Percentiles rank a stretch among this genome's conserved stretches.
Conservation (phyloP, 2,113 vertebrate genomes). For the Oreochromis spilurus region DNA sequence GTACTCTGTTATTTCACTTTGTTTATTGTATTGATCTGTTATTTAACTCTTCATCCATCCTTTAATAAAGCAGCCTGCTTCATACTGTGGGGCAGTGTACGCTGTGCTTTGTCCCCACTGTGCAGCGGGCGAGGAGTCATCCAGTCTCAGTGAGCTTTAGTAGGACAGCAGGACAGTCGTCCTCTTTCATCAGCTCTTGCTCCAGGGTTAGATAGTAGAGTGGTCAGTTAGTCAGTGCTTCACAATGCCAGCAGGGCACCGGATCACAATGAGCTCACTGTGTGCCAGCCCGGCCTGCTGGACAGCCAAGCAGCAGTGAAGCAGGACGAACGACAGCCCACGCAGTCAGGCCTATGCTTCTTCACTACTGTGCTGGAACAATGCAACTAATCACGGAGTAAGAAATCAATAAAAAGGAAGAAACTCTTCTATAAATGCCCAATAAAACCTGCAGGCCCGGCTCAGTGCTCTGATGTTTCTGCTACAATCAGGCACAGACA, state of each 20-base stretch:
- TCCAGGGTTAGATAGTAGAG: neutral
- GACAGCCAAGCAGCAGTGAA: neutral
- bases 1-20: neutral
- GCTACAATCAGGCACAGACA: neutral
- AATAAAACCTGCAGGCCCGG: neutral
- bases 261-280: constrained; percentile 25
- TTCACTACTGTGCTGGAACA: neutral
- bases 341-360: neutral
- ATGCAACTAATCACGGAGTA: neutral
- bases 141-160: neutral
- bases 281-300: neutral
- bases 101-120: neutral
- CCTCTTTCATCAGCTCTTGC: constrained; percentile 13
- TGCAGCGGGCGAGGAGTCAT: neutral
- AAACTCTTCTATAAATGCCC: neutral
- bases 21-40: neutral
- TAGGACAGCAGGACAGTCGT: constrained; percentile 1
- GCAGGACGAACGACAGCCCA: neutral
- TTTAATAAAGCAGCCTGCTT: neutral
- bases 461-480: neutral
- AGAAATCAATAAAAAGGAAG: neutral
- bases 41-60: neutral
- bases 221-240: neutral
- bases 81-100: neutral
- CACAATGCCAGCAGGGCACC: neutral